Conservation (phyloP, 2,888 invertebrate species). For the Catocala nupta region DNA sequence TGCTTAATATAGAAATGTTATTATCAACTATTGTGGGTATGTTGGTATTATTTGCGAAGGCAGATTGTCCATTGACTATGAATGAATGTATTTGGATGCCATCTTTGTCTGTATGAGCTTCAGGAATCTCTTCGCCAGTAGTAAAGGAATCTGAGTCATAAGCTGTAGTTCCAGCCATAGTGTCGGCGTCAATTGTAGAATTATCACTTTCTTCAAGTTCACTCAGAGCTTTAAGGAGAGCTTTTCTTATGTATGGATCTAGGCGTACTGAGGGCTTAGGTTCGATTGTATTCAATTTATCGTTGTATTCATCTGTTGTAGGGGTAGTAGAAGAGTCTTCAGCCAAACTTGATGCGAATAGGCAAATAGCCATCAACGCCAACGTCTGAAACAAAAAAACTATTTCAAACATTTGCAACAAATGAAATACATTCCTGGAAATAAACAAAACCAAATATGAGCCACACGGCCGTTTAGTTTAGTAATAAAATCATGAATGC, state of each 20-base stretch:
- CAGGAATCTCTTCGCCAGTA: constrained; percentile 72
- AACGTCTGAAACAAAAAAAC: constrained; percentile 68
- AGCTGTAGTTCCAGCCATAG: constrained; percentile 61
- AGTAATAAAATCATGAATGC: background rate
- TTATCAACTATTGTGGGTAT: constrained; percentile 73
- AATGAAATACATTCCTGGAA: too few species aligned
- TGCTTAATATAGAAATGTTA: constrained; percentile 78
- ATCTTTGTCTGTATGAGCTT: constrained; percentile 63
- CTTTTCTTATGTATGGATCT: constrained; percentile 92
- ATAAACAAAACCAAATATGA: too few species aligned
- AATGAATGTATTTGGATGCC: constrained; percentile 88
- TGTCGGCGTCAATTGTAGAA: constrained; percentile 79
- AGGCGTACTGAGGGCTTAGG: constrained; percentile 88
- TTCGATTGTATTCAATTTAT: constrained; percentile 79
- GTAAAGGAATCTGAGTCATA: constrained; percentile 74
- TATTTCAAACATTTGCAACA: background rate
- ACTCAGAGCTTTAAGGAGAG: constrained; percentile 91
- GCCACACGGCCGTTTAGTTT: too few species aligned
- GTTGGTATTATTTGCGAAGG: constrained; percentile 71
- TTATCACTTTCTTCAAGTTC: constrained; percentile 90
- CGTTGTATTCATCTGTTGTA: constrained; percentile 62
- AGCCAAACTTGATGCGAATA: constrained; percentile 64
- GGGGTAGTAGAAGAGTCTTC: constrained; percentile 63
- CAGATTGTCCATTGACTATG: constrained; percentile 81
- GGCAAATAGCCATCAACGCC: constrained; percentile 65